phyloP scores from a whole-genome alignment of 1,140 invertebrate genomes.

The Littorina saxatilis region DNA sequence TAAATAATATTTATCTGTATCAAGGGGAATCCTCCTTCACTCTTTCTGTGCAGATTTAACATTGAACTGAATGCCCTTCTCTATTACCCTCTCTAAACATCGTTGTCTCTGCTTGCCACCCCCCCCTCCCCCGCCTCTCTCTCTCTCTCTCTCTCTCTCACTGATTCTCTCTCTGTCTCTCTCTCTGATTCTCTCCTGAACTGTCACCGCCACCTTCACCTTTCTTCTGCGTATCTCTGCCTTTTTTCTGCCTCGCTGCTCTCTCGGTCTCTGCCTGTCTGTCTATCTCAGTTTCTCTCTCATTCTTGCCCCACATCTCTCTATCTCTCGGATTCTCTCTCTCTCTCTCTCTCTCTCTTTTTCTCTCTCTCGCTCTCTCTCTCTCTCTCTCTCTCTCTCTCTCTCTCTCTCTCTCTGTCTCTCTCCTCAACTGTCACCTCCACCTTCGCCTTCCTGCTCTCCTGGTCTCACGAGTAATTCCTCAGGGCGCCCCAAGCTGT shows the following conservation, averaged over 20 bases:
- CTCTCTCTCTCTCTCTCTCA: slow-evolving; percentile 5
- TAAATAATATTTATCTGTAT: no score
- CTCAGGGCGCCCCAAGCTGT: not conserved
- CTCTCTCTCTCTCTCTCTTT: slow-evolving; percentile 14
- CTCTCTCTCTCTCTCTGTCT: slow-evolving; percentile 2
- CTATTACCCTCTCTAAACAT: no score
- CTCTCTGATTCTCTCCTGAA: not conserved
- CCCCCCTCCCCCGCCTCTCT: no score
- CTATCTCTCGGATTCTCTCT: not conserved
- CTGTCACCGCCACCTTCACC: not conserved
- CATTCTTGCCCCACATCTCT: not conserved
- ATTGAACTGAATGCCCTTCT: no score
- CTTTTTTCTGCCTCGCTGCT: not conserved
- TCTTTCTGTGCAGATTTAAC: no score
- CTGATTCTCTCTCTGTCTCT: slow-evolving; percentile 4
- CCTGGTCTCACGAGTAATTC: not conserved
- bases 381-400: not conserved
- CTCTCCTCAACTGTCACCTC: not conserved
- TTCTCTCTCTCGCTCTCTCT: not conserved
- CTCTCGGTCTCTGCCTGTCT: not conserved
- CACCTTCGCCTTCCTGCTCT: not conserved
- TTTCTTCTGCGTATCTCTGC: not conserved
- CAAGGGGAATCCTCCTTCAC: no score
- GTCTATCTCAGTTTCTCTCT: slow-evolving; percentile 7
- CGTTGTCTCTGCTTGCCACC: no score